These are phyloP conservation scores for Escarpia spicata DNA, from an alignment of 2,888 invertebrate species.

Conservation along the genomic window DNA sequence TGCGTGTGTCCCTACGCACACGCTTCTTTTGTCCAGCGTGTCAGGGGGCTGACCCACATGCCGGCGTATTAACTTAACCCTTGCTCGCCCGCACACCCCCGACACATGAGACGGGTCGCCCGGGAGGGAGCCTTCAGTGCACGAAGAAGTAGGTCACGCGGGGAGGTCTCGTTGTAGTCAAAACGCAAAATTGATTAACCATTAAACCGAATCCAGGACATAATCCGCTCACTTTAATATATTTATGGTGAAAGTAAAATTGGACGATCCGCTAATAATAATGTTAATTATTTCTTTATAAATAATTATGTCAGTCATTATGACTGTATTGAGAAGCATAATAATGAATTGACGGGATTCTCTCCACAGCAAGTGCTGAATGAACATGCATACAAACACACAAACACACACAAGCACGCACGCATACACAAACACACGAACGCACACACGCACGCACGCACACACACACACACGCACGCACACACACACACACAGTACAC, in stretches of 20 bases:
- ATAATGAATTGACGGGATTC: too few species aligned
- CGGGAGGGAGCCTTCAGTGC: conserved; percentile 5
- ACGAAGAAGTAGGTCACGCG: background rate
- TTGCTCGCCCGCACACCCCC: background rate
- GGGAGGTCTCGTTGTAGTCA: conserved; percentile 1
- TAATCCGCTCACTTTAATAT: too few species aligned
- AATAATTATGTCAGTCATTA: too few species aligned
- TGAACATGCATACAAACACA: background rate
- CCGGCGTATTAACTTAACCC: background rate
- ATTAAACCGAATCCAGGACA: too few species aligned
- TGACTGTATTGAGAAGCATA: too few species aligned
- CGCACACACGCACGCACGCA: background rate
- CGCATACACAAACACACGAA: background rate
- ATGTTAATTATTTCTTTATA: too few species aligned
- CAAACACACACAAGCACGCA: background rate
- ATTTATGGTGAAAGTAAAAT: too few species aligned
- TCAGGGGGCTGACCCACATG: conserved; percentile 3
- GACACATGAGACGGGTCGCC: background rate
- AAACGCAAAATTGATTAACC: background rate
- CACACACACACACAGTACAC: too few species aligned
- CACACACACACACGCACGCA: too few species aligned
- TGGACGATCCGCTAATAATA: too few species aligned
- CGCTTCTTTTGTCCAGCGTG: background rate
- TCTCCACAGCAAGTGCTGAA: background rate
- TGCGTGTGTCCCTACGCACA: background rate